Evolutionary conservation across 2,888 invertebrate genomes (phyloP).

Genomic region (Metallyticus violacea): DNA sequence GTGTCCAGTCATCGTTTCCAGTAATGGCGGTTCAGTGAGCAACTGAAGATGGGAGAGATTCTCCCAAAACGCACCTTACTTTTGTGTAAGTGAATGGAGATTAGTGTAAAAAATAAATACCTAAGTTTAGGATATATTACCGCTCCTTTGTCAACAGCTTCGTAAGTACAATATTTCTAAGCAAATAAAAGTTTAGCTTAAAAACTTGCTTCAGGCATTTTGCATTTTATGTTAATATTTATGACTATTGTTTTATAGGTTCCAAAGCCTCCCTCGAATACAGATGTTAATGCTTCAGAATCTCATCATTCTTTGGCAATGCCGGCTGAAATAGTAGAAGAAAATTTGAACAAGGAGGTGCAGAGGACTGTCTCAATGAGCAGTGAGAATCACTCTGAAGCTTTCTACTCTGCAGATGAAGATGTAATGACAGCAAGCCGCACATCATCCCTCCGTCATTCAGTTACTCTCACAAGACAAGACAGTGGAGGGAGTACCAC

Average conservation of each 20-base stretch:
- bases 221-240: not conserved
- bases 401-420: conserved; percentile 92
- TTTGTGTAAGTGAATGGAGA: too few relatives aligned
- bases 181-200: not conserved
- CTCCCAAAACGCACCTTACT: too few relatives aligned
- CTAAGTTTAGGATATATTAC: too few relatives aligned
- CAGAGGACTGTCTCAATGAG: conserved; percentile 84
- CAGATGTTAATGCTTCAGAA: conserved; percentile 57
- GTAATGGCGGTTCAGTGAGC: too few relatives aligned
- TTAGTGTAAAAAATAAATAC: too few relatives aligned
- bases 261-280: not conserved
- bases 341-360: conserved; percentile 45
- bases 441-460: conserved; percentile 39
- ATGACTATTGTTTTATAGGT: not conserved
- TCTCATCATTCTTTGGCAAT: conserved; percentile 55
- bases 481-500: not conserved
- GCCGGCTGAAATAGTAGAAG: conserved; percentile 23
- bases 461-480: conserved; percentile 29
- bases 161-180: too few relatives aligned
- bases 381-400: conserved; percentile 87
- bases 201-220: not conserved
- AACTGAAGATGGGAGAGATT: too few relatives aligned
- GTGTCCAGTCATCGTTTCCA: too few relatives aligned
- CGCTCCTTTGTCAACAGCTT: too few relatives aligned
- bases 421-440: conserved; percentile 49